A percentile compares a stretch with the other conserved stretches of the same genome.
Conservation (phyloP, 35 echinoderm and acorn worm species). For the Heliocidaris tuberculata region DNA sequence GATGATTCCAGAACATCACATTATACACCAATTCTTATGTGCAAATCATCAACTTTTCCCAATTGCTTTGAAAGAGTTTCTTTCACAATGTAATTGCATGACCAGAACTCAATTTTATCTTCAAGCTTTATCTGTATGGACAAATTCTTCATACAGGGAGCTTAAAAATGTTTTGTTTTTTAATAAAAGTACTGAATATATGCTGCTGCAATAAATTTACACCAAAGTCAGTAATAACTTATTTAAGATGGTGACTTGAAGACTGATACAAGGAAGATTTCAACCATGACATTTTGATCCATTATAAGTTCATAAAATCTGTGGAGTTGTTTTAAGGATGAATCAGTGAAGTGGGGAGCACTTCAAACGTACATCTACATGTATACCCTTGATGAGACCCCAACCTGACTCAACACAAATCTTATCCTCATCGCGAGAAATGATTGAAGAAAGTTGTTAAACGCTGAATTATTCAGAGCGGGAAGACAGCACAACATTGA, state of each 20-base stretch:
- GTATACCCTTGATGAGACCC: neutral
- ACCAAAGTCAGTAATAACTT: neutral
- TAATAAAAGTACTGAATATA: too few species aligned
- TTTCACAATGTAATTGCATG: too few species aligned
- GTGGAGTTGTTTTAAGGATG: neutral
- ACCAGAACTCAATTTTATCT: too few species aligned
- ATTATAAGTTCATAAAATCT: neutral
- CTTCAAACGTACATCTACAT: neutral
- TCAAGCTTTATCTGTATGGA: too few species aligned
- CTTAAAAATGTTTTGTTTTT: too few species aligned
- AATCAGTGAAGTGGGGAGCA: neutral
- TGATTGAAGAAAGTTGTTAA: conserved; percentile 12
- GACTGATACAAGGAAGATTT: neutral
- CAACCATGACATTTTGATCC: neutral
- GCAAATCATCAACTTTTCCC: too few species aligned
- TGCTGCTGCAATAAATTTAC: too few species aligned
- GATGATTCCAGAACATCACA: too few species aligned
- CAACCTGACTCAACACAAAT: neutral
- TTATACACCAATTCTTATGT: too few species aligned
- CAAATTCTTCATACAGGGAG: too few species aligned
- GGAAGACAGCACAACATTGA: neutral
- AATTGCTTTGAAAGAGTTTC: too few species aligned
- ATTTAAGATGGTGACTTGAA: neutral
- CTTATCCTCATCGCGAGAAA: neutral
- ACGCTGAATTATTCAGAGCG: neutral